These are phyloP conservation scores for Rhinichthys osculus DNA, from an alignment of 2,797 vertebrate genomes.

Conservation along the genomic window DNA sequence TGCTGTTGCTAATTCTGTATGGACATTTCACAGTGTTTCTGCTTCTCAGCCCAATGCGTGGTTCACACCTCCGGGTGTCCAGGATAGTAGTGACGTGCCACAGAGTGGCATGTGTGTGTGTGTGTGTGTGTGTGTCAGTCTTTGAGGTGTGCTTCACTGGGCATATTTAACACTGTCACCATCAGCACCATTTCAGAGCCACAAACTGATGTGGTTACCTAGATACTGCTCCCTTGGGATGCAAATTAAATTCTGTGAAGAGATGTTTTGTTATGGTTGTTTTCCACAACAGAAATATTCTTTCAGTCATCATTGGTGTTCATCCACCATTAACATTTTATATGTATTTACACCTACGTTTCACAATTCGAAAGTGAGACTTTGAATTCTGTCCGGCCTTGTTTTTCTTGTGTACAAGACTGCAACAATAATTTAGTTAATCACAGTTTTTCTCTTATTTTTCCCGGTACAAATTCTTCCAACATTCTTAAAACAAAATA, in stretches of 20 bases:
- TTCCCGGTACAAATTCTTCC: neutral
- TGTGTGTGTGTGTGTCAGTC: slow-evolving; percentile 53
- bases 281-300: slow-evolving; percentile 59
- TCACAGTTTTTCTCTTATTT: neutral
- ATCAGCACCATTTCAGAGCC: slow-evolving; percentile 66
- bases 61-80: slow-evolving; percentile 70
- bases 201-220: slow-evolving; percentile 67
- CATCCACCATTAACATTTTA: slow-evolving; percentile 8
- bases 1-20: slow-evolving; percentile 69
- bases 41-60: slow-evolving; percentile 61
- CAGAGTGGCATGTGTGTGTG: slow-evolving; percentile 64
- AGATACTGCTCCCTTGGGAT: slow-evolving; percentile 64
- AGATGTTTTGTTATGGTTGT: slow-evolving; percentile 61
- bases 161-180: slow-evolving; percentile 78
- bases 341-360: slow-evolving; percentile 6
- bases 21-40: slow-evolving; percentile 64
- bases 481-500: neutral
- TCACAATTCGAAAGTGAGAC: slow-evolving; percentile 11
- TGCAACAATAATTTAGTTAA: neutral
- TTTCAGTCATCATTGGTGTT: slow-evolving; percentile 46
- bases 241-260: slow-evolving; percentile 64
- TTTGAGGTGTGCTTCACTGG: slow-evolving; percentile 70
- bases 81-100: slow-evolving; percentile 69
- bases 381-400: slow-evolving; percentile 5
- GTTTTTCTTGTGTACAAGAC: slow-evolving; percentile 3